Conservation (phyloP, 2,113 vertebrate genomes). For the Podocnemis expansa region DNA sequence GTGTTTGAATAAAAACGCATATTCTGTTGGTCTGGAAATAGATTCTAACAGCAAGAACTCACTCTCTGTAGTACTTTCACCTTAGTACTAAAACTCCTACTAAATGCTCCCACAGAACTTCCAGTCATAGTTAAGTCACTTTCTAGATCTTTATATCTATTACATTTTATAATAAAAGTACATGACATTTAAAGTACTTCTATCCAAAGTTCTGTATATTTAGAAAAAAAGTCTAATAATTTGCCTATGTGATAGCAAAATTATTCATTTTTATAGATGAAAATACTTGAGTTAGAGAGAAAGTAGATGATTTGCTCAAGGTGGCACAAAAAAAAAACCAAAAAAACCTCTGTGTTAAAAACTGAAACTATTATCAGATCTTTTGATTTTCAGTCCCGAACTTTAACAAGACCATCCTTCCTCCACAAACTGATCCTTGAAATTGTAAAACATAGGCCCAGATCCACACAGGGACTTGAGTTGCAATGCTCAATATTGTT, state of each 20-base stretch:
- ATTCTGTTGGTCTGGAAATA: background rate
- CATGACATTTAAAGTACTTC: background rate
- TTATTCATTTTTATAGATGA: background rate
- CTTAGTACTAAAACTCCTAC: background rate
- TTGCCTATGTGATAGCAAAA: background rate
- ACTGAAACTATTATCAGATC: background rate
- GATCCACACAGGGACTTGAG: too few species aligned
- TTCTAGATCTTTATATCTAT: background rate
- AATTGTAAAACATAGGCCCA: accelerated
- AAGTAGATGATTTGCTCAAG: background rate
- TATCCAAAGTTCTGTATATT: background rate
- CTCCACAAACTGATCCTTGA: background rate
- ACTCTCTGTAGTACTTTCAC: background rate
- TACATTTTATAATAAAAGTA: background rate
- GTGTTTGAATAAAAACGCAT: background rate
- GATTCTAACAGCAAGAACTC: background rate
- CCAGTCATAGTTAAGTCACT: background rate
- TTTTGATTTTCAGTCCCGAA: background rate
- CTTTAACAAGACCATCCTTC: background rate
- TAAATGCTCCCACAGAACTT: background rate
- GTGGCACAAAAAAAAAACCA: too few species aligned
- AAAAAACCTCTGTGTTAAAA: background rate
- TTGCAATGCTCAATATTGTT: too few species aligned
- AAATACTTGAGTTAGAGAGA: background rate
- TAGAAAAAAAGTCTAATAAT: background rate